A percentile compares a stretch with the other conserved stretches of the same genome.
These are phyloP conservation scores for Solea senegalensis DNA, from an alignment of 2,113 vertebrate genomes.

Conservation along the genomic window DNA sequence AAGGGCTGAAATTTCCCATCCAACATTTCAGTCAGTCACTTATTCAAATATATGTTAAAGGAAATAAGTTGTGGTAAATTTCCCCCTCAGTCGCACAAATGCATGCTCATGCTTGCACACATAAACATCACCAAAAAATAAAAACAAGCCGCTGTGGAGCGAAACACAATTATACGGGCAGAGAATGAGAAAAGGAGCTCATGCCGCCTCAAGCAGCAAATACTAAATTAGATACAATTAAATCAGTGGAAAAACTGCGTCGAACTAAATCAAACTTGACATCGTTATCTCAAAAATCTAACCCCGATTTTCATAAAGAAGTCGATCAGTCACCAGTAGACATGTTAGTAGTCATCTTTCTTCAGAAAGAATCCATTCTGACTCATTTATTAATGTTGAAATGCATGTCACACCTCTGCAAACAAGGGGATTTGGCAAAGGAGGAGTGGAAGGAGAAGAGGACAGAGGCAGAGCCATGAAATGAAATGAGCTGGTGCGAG, in stretches of 20 bases:
- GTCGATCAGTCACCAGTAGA: neutral
- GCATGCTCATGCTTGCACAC: constrained; percentile 15
- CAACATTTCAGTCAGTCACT: neutral
- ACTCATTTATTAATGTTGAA: constrained; percentile 10
- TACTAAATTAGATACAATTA: constrained; percentile 20
- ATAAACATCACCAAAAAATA: constrained; percentile 5
- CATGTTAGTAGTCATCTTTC: neutral
- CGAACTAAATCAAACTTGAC: constrained; percentile 4
- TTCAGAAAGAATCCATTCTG: neutral
- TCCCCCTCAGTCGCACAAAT: constrained; percentile 4
- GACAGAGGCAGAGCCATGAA: constrained; percentile 41
- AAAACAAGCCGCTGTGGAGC: constrained; percentile 12
- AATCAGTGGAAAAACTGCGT: constrained; percentile 5
- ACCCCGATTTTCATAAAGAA: neutral
- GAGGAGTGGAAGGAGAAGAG: constrained; percentile 12
- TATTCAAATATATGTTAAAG: neutral
- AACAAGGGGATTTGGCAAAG: constrained; percentile 24
- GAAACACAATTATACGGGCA: constrained; percentile 18
- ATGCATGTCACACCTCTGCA: constrained; percentile 7
- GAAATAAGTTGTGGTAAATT: neutral
- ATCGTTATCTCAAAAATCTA: neutral
- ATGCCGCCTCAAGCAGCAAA: constrained; percentile 9
- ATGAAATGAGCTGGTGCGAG: constrained; percentile 56
- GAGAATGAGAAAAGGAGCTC: constrained; percentile 3
- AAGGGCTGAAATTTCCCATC: constrained; percentile 1